A percentile compares a stretch with the other conserved stretches of the same genome.
Conservation (phyloP, 2,888 invertebrate genomes). For the Synergus itoensis region DNA sequence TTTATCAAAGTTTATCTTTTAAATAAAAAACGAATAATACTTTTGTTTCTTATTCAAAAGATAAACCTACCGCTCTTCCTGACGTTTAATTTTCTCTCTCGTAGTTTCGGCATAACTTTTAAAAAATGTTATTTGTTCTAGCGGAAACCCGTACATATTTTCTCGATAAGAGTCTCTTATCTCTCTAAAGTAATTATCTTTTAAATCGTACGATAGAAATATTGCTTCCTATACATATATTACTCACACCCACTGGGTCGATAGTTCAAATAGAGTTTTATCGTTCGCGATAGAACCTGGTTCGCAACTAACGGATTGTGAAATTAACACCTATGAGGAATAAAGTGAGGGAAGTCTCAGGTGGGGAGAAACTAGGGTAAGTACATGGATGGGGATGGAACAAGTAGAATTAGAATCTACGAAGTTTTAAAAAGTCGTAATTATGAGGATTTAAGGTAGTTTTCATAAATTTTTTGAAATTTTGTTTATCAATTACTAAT, state of each 20-base stretch:
- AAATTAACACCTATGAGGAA: slow-evolving; percentile 41
- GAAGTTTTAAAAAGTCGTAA: slow-evolving; percentile 7
- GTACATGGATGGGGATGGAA: slow-evolving; percentile 46
- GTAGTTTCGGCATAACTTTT: slow-evolving; percentile 62
- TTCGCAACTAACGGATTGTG: slow-evolving; percentile 38
- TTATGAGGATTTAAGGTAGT: neutral
- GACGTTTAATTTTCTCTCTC: slow-evolving; percentile 60
- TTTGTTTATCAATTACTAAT: neutral
- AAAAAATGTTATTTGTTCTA: slow-evolving; percentile 65
- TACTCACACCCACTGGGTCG: neutral
- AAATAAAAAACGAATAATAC: neutral
- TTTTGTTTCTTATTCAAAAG: neutral
- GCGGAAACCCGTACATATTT: slow-evolving; percentile 60
- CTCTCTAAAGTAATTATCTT: neutral
- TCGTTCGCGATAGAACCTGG: slow-evolving; percentile 12
- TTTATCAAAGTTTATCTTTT: too few relatives aligned
- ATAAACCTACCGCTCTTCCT: slow-evolving; percentile 62
- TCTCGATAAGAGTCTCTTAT: neutral
- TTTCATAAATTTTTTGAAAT: neutral
- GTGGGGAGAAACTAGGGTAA: slow-evolving; percentile 57
- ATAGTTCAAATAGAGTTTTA: slow-evolving; percentile 9
- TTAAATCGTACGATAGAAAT: neutral
- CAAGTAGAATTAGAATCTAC: slow-evolving; percentile 46
- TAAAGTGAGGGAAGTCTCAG: slow-evolving; percentile 1
- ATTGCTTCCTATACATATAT: neutral